Conservation (phyloP, 2,888 invertebrate species). For the Sarcophaga rosellei region DNA sequence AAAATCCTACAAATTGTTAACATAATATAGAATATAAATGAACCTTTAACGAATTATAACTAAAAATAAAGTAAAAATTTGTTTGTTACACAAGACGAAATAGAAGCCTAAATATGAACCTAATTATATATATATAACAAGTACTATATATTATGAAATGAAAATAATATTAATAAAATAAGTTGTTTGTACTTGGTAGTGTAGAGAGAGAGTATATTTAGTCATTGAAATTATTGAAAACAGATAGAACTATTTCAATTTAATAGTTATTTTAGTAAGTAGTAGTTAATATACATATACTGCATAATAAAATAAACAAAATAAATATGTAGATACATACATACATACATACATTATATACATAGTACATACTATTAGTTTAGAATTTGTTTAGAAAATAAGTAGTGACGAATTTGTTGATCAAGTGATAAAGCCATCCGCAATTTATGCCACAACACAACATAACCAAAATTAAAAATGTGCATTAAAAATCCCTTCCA, state of each 20-base stretch:
- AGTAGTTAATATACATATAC: conserved; percentile 24
- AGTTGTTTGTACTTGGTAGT: conserved; percentile 56
- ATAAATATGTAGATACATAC: not conserved
- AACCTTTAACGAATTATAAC: conserved; percentile 41
- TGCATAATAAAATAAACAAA: not conserved
- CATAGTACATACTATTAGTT: conserved; percentile 25
- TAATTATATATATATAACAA: not conserved
- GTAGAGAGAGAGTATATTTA: conserved; percentile 27
- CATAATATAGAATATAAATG: conserved; percentile 39
- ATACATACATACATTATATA: not conserved
- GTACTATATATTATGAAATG: not conserved
- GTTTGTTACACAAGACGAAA: conserved; percentile 39
- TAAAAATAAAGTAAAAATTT: conserved; percentile 19
- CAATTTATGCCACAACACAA: conserved; percentile 50
- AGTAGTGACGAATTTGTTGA: conserved; percentile 66
- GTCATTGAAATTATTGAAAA: conserved; percentile 5
- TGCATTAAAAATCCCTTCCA: conserved; percentile 59
- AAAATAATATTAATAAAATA: conserved; percentile 21
- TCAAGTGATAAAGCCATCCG: conserved; percentile 67
- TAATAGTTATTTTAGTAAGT: conserved; percentile 40
- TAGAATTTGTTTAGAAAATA: conserved; percentile 54
- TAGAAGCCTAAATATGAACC: conserved; percentile 1
- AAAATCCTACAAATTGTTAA: conserved; percentile 55
- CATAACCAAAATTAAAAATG: conserved; percentile 1
- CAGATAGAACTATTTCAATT: conserved; percentile 22